A percentile compares a stretch with the other conserved stretches of the same genome.
Evolutionary conservation across 2,797 vertebrate genomes (phyloP).

Genomic region (Liparis tanakae): DNA sequence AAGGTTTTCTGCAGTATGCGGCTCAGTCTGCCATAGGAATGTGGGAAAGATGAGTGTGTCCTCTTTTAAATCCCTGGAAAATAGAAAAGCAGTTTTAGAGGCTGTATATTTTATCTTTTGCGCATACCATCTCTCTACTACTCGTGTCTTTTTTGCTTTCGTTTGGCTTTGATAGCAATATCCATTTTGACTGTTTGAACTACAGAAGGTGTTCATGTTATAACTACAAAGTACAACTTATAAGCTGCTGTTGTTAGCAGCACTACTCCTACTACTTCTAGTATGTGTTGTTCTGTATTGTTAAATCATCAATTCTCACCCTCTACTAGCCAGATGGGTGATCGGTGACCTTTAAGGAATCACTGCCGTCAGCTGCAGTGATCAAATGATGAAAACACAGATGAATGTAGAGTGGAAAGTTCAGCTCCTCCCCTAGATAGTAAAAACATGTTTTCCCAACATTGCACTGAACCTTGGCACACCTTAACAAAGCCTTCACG

Average conservation of each 20-base stretch:
- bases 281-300: neutral
- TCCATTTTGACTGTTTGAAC: neutral
- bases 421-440: slow-evolving; percentile 38
- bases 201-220: neutral
- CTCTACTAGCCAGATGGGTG: neutral
- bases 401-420: slow-evolving; percentile 59
- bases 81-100: slow-evolving; percentile 20
- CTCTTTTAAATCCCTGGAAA: slow-evolving; percentile 3
- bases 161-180: neutral
- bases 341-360: slow-evolving; percentile 13
- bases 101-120: slow-evolving; percentile 22
- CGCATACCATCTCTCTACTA: neutral
- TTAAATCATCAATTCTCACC: neutral
- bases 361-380: slow-evolving; percentile 16
- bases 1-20: neutral
- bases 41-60: slow-evolving; percentile 17
- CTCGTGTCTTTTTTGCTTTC: neutral
- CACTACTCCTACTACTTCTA: too few species aligned
- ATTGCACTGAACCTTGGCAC: slow-evolving; percentile 54
- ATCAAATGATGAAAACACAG: slow-evolving; percentile 24
- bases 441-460: slow-evolving; percentile 74
- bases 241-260: neutral
- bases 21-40: slow-evolving; percentile 26
- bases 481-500: slow-evolving; percentile 40
- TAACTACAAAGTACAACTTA: neutral